phyloP scores from a whole-genome alignment of 37 sponge, comb jelly and placozoan species.

The Chondrosia reniformis region DNA sequence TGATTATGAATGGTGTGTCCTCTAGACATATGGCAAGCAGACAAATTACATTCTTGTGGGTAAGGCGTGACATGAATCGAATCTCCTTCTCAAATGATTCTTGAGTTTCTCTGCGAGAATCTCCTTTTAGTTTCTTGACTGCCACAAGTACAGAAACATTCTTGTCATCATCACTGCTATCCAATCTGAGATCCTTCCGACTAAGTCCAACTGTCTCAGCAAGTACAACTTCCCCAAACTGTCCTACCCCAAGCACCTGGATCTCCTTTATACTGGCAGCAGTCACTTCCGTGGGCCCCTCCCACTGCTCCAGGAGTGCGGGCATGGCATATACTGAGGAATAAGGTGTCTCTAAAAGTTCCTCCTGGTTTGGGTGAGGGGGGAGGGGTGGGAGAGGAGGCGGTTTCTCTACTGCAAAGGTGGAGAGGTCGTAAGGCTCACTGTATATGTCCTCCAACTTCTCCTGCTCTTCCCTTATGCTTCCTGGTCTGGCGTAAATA shows the following conservation, averaged over 20 bases:
- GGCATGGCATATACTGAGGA: slow-evolving; percentile 66
- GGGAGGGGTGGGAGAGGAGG: background rate
- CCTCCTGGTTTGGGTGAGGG: background rate
- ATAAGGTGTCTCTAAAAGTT: slow-evolving; percentile 40
- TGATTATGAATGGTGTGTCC: slow-evolving; percentile 55
- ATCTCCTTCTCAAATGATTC: slow-evolving; percentile 74
- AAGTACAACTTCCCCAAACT: slow-evolving; percentile 80
- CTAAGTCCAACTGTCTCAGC: slow-evolving; percentile 58
- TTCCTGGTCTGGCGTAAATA: slow-evolving; percentile 6
- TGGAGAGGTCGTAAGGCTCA: slow-evolving; percentile 14
- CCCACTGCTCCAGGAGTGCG: background rate
- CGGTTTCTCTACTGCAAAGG: background rate
- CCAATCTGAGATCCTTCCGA: slow-evolving; percentile 42
- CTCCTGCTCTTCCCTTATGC: background rate
- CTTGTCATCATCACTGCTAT: slow-evolving; percentile 14
- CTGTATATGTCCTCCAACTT: slow-evolving; percentile 26
- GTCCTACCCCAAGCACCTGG: slow-evolving; percentile 57
- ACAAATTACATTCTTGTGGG: slow-evolving; percentile 55
- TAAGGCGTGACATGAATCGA: slow-evolving; percentile 74
- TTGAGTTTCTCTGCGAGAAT: slow-evolving; percentile 5
- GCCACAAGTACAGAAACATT: slow-evolving; percentile 47
- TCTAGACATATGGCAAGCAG: slow-evolving; percentile 58
- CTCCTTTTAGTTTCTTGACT: slow-evolving; percentile 58
- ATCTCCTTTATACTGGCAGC: slow-evolving; percentile 23
- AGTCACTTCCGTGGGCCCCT: slow-evolving; percentile 1